Base-by-base conservation (phyloP, 2,113 vertebrate species). In the Menura novaehollandiae region DNA sequence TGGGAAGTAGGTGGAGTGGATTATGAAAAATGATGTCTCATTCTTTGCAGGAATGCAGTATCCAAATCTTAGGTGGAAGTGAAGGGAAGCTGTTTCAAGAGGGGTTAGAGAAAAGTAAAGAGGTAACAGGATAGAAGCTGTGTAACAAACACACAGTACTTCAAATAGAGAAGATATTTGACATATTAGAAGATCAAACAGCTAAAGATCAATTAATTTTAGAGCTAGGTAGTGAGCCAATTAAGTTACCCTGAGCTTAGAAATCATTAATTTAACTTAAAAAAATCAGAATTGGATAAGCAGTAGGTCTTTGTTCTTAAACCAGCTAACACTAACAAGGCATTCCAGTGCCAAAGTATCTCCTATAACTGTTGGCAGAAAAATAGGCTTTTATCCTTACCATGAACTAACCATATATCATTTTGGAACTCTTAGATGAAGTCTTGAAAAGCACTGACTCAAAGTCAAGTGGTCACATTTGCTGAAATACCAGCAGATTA, bases 1-100 rank as follows among this genome's bases (percentile, higher is more conserved):
- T 96, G 95, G 96, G 76, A 88, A 96, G 96, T 96, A 95, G 95
- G 96, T 93, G 96, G 95, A 94, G 59, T 74, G 47, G 71, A 95
- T 86, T 56, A 77, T 69, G 88, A 83, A 82, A 78, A 93, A 88
- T 35, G 58, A 95, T 96, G 93, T 55, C 88, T 96, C 88, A 95
- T 88, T 95, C 93, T 88, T 46, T 79, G 62, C 91, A 94, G 68
- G 67, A 94, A 89, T 69, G 71, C 33, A 85, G 46, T 41, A 85
- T 30, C 81, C 62, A 85, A 64, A 76, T 55, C 82, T 79, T 85
- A 80, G 78, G 91, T 93, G 58, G 37, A 91, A 76, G 41, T 76
- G 81, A 91, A 87, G n/a, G 69, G 46, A 95, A 96, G 53, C 12
- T 62, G 62, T 73, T 94, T 73, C 62, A 90, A 83, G 53, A 91